phyloP scores from a whole-genome alignment of 2,113 vertebrate species.

The Nyctibius bracteatus region DNA sequence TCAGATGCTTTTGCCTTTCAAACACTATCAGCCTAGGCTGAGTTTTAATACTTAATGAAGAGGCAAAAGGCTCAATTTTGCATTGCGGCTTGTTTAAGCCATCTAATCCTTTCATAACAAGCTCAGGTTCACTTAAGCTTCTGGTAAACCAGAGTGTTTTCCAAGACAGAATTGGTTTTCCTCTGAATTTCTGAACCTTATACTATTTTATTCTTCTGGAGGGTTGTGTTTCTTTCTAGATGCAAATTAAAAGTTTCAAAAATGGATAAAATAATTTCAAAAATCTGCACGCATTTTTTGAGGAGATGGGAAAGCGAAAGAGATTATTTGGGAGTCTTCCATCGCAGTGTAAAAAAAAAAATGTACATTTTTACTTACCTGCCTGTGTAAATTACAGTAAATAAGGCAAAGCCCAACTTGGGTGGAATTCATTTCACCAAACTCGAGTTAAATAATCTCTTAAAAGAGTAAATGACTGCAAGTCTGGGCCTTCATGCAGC shows the following conservation, averaged over 20 bases:
- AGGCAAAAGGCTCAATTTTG: background rate
- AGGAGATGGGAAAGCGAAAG: background rate
- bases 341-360: accelerated
- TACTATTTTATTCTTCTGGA: background rate
- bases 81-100: background rate
- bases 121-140: background rate
- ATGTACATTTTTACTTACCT: background rate
- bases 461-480: background rate
- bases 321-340: background rate
- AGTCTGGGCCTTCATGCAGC: background rate
- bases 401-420: background rate
- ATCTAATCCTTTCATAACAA: background rate
- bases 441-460: background rate
- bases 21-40: background rate
- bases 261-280: background rate
- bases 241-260: background rate
- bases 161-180: background rate
- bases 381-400: background rate
- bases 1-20: background rate
- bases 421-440: background rate
- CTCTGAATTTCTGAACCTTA: background rate
- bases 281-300: background rate
- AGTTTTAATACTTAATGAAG: background rate
- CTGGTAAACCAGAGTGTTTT: background rate
- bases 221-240: background rate